A percentile compares a stretch with the other conserved stretches of the same genome.
phyloP scores from a whole-genome alignment of 2,797 vertebrate species.

The Galago senegalensis region DNA sequence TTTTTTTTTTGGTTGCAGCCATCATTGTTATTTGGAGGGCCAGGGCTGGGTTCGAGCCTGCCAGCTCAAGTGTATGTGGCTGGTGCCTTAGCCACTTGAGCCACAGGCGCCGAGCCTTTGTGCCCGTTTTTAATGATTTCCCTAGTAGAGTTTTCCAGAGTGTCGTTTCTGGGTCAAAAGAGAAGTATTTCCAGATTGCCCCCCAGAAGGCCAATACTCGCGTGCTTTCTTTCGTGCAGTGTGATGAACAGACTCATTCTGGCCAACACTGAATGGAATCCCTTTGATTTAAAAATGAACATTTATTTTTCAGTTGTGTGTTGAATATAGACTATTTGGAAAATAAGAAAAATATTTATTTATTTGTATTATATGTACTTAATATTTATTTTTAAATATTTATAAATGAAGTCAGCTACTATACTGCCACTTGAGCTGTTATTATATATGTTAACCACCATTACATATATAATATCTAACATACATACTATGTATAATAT shows the following conservation, averaged over 20 bases:
- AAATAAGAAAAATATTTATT: background rate
- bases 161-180: conserved; percentile 48
- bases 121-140: background rate
- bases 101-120: background rate
- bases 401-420: background rate
- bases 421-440: background rate
- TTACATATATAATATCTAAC: background rate
- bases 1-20: no score
- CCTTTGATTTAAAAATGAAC: background rate
- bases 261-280: background rate
- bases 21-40: no score
- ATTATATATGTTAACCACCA: background rate
- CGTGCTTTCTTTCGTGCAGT: background rate
- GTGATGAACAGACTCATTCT: background rate
- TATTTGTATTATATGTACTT: background rate
- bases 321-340: background rate
- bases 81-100: no score
- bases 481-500: background rate
- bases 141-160: background rate
- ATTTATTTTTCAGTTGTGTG: background rate
- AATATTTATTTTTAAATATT: background rate
- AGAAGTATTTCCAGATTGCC: conserved; percentile 16
- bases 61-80: no score
- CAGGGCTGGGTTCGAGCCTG: no score
- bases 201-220: fast-evolving